These are phyloP conservation scores for Drepana arcuata DNA, from an alignment of 1,140 invertebrate genomes.

Conservation along the genomic window DNA sequence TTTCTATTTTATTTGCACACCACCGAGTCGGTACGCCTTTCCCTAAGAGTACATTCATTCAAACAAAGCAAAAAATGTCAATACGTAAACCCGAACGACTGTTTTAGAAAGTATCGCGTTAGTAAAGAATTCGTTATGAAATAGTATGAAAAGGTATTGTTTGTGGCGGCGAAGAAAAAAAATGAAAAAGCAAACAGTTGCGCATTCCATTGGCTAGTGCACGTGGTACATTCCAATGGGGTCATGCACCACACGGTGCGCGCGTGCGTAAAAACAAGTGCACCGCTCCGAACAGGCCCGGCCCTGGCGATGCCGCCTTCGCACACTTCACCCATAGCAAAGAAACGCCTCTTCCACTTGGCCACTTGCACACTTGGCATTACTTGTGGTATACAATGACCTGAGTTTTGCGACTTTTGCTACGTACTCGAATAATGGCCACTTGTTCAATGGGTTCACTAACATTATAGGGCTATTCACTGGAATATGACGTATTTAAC, in stretches of 20 bases:
- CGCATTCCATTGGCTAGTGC: slow-evolving; percentile 63
- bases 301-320: slow-evolving; percentile 13
- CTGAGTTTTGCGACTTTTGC: too few relatives aligned
- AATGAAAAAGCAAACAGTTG: slow-evolving; percentile 65
- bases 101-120: slow-evolving; percentile 41
- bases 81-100: slow-evolving; percentile 23
- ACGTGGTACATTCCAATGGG: slow-evolving; percentile 65
- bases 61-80: slow-evolving; percentile 24
- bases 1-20: too few relatives aligned
- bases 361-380: too few relatives aligned
- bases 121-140: slow-evolving; percentile 46
- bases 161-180: slow-evolving; percentile 46
- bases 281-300: slow-evolving; percentile 13
- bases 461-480: too few relatives aligned
- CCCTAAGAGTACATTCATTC: slow-evolving; percentile 1
- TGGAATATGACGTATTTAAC: too few relatives aligned
- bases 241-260: slow-evolving; percentile 59
- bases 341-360: slow-evolving; percentile 7
- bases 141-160: slow-evolving; percentile 55
- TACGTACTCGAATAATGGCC: too few relatives aligned
- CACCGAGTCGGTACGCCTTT: not conserved
- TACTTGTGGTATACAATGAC: too few relatives aligned
- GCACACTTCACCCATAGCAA: slow-evolving; percentile 9
- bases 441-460: too few relatives aligned
- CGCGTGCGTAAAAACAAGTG: slow-evolving; percentile 55